Evolutionary conservation across 2,113 vertebrate genomes (phyloP).

Genomic region (Monopterus albus): DNA sequence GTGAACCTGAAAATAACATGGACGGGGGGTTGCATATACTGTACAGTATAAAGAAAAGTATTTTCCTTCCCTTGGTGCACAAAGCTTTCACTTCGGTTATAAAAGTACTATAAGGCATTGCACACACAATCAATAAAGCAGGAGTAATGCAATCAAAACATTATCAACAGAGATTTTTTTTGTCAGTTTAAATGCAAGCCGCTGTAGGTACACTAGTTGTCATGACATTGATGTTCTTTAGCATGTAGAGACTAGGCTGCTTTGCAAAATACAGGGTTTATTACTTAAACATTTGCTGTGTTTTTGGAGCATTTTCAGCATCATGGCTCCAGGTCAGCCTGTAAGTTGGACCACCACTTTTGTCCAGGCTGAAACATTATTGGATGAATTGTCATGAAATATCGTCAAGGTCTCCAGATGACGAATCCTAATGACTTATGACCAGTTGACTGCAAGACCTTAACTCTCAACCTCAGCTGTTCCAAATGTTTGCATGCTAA

Average conservation of each 20-base stretch:
- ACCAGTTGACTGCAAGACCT: too few species aligned
- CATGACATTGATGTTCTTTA: background rate
- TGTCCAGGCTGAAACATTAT: too few species aligned
- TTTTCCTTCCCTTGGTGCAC: slow-evolving; percentile 26
- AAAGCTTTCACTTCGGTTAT: slow-evolving; percentile 17
- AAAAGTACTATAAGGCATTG: slow-evolving; percentile 1
- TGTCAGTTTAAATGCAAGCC: background rate
- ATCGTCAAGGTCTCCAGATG: too few species aligned
- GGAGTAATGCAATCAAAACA: slow-evolving; percentile 7
- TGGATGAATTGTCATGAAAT: too few species aligned
- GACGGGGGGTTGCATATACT: slow-evolving; percentile 49
- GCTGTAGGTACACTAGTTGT: background rate
- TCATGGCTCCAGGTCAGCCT: too few species aligned
- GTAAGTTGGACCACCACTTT: too few species aligned
- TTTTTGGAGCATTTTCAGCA: background rate
- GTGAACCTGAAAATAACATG: slow-evolving; percentile 64
- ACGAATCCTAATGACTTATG: too few species aligned
- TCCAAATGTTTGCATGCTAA: too few species aligned
- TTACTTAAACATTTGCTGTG: background rate
- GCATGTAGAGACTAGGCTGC: background rate
- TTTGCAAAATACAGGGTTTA: too few species aligned
- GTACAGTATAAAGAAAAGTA: slow-evolving; percentile 27
- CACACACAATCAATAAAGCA: background rate
- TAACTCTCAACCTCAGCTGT: too few species aligned
- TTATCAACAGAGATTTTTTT: background rate